These are phyloP conservation scores for Neodontobutis hainanensis DNA, from an alignment of 2,113 vertebrate genomes.

Conservation along the genomic window DNA sequence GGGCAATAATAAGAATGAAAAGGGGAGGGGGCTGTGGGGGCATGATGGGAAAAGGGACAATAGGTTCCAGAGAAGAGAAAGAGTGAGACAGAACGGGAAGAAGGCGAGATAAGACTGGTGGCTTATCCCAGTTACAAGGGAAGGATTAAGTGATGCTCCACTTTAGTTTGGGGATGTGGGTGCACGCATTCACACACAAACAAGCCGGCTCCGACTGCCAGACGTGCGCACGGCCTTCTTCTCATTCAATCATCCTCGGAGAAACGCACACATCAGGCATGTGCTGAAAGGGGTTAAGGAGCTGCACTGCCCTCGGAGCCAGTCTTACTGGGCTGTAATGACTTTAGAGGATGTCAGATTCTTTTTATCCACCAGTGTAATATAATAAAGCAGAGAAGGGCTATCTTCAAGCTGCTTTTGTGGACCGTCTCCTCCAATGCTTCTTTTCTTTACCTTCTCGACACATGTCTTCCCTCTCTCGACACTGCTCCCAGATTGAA, in stretches of 20 bases:
- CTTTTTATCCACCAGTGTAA: conserved; percentile 67
- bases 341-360: conserved; percentile 69
- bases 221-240: neutral
- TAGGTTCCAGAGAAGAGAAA: conserved; percentile 59
- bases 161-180: conserved; percentile 34
- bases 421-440: conserved; percentile 17
- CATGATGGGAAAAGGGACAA: conserved; percentile 53
- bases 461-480: conserved; percentile 11
- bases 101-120: conserved; percentile 62
- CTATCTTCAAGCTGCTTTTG: conserved; percentile 37
- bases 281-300: conserved; percentile 70
- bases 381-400: conserved; percentile 64
- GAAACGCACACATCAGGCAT: conserved; percentile 41
- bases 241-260: conserved; percentile 39
- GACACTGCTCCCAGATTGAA: conserved; percentile 30
- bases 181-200: conserved; percentile 15
- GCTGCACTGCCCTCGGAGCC: conserved; percentile 57
- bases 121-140: conserved; percentile 71
- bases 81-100: conserved; percentile 37
- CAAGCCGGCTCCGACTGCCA: conserved; percentile 24
- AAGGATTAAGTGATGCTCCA: conserved; percentile 68
- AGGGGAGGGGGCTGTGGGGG: conserved; percentile 20
- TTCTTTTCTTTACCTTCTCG: conserved; percentile 13
- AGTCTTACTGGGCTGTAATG: conserved; percentile 67
- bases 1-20: conserved; percentile 55